Percentiles rank a stretch among this genome's conserved stretches.
Evolutionary conservation across 30 jellyfish, hydroid and myxozoan genomes (phyloP).

Genomic region (Hydra vulgaris): DNA sequence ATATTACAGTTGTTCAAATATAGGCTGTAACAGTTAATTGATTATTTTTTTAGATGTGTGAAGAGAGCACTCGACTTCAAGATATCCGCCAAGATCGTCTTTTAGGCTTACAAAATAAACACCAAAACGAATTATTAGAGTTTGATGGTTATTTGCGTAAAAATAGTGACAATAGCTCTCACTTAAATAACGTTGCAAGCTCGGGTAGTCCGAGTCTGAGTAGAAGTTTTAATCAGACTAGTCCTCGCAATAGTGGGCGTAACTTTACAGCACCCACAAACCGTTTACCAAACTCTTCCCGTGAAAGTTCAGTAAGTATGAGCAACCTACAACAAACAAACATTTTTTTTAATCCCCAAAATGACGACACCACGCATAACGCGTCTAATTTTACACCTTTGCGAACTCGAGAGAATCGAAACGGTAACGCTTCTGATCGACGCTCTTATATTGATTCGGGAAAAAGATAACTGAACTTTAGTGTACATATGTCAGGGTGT

Average conservation of each 20-base stretch:
- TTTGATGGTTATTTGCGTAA: conserved; percentile 62
- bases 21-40: too few relatives aligned
- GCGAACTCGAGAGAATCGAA: conserved; percentile 33
- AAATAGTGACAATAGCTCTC: conserved; percentile 11
- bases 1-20: too few relatives aligned
- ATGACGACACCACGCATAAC: not conserved
- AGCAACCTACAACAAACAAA: conserved; percentile 8
- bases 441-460: conserved; percentile 24
- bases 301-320: conserved; percentile 23
- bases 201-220: conserved; percentile 13
- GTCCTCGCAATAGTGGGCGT: conserved; percentile 32
- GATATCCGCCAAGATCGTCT: conserved; percentile 94
- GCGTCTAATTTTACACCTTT: not conserved
- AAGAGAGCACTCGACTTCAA: conserved; percentile 97
- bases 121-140: conserved; percentile 69
- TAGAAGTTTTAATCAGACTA: conserved; percentile 26
- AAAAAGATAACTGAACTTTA: not conserved
- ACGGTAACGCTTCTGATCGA: conserved; percentile 29
- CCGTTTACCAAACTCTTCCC: conserved; percentile 17
- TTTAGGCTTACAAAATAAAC: conserved; percentile 79
- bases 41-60: conserved; percentile 62
- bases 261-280: conserved; percentile 13
- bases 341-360: not conserved
- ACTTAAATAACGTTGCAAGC: not conserved
- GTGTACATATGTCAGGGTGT: not conserved